Percentiles rank a stretch among this genome's conserved stretches.
These are phyloP conservation scores for Anhinga anhinga DNA, from an alignment of 2,113 vertebrate species.

Conservation along the genomic window DNA sequence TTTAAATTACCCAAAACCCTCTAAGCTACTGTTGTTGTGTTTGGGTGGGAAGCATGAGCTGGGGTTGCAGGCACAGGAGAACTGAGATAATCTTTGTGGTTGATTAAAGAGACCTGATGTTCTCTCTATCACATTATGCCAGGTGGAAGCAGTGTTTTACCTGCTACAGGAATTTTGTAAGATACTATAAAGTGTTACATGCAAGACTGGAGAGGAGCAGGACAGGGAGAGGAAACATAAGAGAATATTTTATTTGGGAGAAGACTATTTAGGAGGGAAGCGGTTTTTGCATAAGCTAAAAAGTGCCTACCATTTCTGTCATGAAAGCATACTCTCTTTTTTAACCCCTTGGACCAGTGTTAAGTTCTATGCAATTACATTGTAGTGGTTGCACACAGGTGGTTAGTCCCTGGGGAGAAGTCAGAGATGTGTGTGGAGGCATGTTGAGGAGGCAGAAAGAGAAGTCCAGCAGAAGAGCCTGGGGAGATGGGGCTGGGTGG, in stretches of 20 bases:
- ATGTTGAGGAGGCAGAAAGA: neutral
- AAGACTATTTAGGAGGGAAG: neutral
- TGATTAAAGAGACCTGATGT: neutral
- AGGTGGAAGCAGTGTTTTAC: neutral
- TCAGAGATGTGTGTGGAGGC: neutral
- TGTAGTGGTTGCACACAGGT: neutral
- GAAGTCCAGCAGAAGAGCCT: neutral
- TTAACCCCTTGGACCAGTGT: neutral
- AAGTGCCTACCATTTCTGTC: fast-evolving
- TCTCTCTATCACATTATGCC: neutral
- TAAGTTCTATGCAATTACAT: neutral
- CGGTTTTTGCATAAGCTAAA: neutral
- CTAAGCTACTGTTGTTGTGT: neutral
- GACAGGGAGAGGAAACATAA: neutral
- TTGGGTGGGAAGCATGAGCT: neutral
- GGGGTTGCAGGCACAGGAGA: neutral
- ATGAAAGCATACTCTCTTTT: neutral
- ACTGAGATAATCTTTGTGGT: neutral
- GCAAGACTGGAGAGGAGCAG: neutral
- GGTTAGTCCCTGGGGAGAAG: neutral
- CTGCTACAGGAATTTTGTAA: neutral
- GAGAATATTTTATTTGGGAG: neutral
- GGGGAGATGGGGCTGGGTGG: neutral
- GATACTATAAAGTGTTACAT: neutral
- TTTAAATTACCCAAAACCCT: neutral